Conservation (phyloP, 2,113 vertebrate species). For the Mustelus asterias region DNA sequence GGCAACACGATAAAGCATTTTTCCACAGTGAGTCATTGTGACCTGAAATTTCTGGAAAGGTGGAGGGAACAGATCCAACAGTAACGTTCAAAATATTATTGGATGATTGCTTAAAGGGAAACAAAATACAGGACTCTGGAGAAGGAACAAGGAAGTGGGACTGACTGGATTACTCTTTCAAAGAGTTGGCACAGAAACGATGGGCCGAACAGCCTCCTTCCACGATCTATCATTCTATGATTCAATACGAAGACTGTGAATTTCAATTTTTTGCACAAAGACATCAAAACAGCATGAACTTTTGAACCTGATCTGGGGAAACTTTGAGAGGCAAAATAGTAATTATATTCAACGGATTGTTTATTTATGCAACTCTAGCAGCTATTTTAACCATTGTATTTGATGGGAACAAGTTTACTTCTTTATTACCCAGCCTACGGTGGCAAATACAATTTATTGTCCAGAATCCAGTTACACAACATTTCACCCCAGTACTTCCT, state of each 20-base stretch:
- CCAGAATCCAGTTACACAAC: conserved; percentile 18
- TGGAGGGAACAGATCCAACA: not conserved
- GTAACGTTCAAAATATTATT: not conserved
- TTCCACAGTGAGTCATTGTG: not conserved
- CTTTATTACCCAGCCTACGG: not conserved
- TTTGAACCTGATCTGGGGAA: conserved; percentile 26
- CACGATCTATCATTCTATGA: not conserved
- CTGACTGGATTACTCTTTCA: not conserved
- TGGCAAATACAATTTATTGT: conserved; percentile 7
- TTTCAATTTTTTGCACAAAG: not conserved
- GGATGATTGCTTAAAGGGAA: not conserved
- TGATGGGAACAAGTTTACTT: conserved; percentile 29
- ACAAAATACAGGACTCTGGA: not conserved
- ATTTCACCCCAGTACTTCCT: not conserved
- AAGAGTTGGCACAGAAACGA: not conserved
- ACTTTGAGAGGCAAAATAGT: conserved; percentile 25
- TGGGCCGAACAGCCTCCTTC: not conserved
- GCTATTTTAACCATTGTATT: conserved; percentile 32
- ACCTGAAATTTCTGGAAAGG: not conserved
- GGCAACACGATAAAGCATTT: too few relatives aligned
- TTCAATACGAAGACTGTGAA: not conserved
- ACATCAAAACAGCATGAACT: conserved; percentile 25
- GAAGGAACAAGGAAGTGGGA: not conserved
- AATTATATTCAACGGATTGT: conserved; percentile 32
- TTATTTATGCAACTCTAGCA: conserved; percentile 29